A percentile compares a stretch with the other conserved stretches of the same genome.
Conservation (phyloP, 2,888 invertebrate genomes). For the Parascotia fuliginaria region DNA sequence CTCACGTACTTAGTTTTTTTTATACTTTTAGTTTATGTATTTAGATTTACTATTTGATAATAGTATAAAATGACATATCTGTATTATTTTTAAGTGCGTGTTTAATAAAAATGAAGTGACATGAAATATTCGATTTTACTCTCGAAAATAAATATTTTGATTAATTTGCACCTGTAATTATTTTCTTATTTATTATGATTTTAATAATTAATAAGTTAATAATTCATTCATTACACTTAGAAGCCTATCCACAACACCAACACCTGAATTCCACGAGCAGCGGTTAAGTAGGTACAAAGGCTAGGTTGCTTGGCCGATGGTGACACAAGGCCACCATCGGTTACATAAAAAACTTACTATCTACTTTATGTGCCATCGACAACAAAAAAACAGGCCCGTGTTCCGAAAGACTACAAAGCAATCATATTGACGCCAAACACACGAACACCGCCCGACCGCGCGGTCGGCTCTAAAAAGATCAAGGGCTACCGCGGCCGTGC, state of each 20-base stretch:
- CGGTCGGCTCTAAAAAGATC: too few species aligned
- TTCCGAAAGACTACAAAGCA: too few species aligned
- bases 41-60: conserved; percentile 15
- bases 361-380: too few species aligned
- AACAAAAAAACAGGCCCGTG: too few species aligned
- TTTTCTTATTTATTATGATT: conserved; percentile 33
- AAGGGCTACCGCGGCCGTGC: too few species aligned
- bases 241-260: neutral
- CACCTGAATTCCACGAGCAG: too few species aligned
- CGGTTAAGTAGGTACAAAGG: too few species aligned
- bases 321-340: too few species aligned
- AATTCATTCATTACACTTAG: conserved; percentile 3
- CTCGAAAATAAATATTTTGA: conserved; percentile 62
- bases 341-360: too few species aligned
- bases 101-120: conserved; percentile 83
- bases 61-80: conserved; percentile 11
- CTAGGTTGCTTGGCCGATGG: too few species aligned
- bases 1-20: conserved; percentile 19
- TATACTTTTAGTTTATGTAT: conserved; percentile 17
- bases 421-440: too few species aligned
- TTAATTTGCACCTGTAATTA: conserved; percentile 31
- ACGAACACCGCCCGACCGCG: too few species aligned
- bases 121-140: conserved; percentile 65
- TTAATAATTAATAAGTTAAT: conserved; percentile 33
- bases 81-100: conserved; percentile 35